Percentiles rank a stretch among this genome's conserved stretches.
Evolutionary conservation across 2,797 vertebrate species (phyloP).

Genomic region (Lacerta agilis): DNA sequence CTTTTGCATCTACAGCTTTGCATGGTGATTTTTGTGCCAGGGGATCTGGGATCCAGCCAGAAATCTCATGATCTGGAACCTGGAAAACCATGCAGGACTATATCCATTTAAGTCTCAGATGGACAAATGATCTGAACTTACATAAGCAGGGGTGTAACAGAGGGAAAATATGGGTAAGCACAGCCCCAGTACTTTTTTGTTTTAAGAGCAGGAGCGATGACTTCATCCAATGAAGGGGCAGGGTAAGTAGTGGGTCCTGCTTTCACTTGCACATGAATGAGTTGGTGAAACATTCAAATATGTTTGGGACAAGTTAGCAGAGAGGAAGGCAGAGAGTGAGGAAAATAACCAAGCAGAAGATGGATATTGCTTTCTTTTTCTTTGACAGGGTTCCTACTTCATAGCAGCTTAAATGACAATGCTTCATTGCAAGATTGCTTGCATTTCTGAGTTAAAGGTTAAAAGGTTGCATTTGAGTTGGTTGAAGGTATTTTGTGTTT

Average conservation of each 20-base stretch:
- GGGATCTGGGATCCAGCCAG: not conserved
- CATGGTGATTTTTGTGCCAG: not conserved
- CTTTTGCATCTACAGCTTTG: slow-evolving; percentile 32
- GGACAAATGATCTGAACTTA: not conserved
- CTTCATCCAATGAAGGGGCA: not conserved
- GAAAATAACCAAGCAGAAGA: too few relatives aligned
- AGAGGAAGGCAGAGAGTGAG: too few relatives aligned
- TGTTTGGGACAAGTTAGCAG: too few relatives aligned
- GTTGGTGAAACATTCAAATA: not conserved
- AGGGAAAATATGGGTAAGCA: not conserved
- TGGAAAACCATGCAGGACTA: not conserved
- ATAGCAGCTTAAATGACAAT: not conserved
- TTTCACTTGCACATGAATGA: not conserved
- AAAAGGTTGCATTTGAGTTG: not conserved
- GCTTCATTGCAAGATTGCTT: not conserved
- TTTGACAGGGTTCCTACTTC: not conserved
- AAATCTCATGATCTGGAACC: not conserved
- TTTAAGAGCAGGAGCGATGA: not conserved
- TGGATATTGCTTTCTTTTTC: not conserved
- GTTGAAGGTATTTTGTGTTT: not conserved
- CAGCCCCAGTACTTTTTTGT: not conserved
- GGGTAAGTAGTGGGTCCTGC: not conserved
- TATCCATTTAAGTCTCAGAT: too few relatives aligned
- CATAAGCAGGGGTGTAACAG: not conserved
- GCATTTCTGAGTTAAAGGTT: not conserved